A percentile compares a stretch with the other conserved stretches of the same genome.
Conservation (phyloP, 2,888 invertebrate genomes). For the Oegoconia quadripuncta region DNA sequence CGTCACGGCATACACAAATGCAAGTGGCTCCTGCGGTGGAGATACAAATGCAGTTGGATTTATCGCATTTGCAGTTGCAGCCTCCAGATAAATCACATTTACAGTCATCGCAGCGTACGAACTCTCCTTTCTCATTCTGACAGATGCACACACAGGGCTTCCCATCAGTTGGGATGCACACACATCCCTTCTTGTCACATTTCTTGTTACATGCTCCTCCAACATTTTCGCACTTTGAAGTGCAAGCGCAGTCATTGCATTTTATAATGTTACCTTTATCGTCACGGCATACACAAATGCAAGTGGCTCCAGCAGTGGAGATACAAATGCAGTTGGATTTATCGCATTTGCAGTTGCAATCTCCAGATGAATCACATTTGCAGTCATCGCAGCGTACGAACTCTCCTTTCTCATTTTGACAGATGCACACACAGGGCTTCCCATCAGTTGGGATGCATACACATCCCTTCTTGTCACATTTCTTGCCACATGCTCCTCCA, state of each 20-base stretch:
- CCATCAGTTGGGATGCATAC: constrained; percentile 22
- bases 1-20: constrained; percentile 29
- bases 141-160: constrained; percentile 21
- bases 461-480: constrained; percentile 9
- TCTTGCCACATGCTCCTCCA: constrained; percentile 1
- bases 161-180: constrained; percentile 17
- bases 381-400: constrained; percentile 13
- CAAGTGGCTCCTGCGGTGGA: constrained; percentile 29
- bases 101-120: constrained; percentile 12
- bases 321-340: constrained; percentile 35
- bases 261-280: constrained; percentile 10
- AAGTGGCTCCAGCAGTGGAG: constrained; percentile 25
- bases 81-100: too few relatives aligned
- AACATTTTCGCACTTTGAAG: constrained; percentile 16
- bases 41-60: constrained; percentile 38
- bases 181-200: constrained; percentile 15
- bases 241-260: constrained; percentile 5
- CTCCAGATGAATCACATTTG: constrained; percentile 31
- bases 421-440: constrained; percentile 15
- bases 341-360: constrained; percentile 26
- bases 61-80: constrained; percentile 26
- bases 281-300: constrained; percentile 29
- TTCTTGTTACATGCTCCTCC: constrained; percentile 7
- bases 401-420: constrained; percentile 21
- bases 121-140: constrained; percentile 11